Conservation (phyloP, 2,113 vertebrate genomes). For the Hypomesus transpacificus region DNA sequence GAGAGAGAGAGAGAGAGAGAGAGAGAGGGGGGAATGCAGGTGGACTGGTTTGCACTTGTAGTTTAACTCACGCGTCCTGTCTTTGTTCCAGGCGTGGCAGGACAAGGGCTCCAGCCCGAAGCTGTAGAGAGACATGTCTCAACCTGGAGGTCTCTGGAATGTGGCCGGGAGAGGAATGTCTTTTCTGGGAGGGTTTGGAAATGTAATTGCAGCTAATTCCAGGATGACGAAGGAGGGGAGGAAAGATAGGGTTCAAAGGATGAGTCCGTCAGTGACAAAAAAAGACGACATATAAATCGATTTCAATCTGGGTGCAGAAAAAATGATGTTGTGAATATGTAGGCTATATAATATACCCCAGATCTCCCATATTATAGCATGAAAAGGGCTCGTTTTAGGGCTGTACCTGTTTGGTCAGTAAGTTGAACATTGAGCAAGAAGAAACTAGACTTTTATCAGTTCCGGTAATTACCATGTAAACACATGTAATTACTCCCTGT, state of each 20-base stretch:
- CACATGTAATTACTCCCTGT: conserved; percentile 9
- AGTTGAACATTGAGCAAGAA: neutral
- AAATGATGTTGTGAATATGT: too few species aligned
- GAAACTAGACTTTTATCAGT: conserved; percentile 30
- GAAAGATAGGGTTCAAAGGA: neutral
- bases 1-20: neutral
- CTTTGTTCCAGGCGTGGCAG: conserved; percentile 81
- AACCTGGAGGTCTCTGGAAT: conserved; percentile 66
- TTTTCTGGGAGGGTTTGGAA: conserved; percentile 16
- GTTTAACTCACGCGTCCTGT: conserved; percentile 70
- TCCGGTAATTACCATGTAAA: conserved; percentile 27
- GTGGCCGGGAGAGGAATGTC: conserved; percentile 31
- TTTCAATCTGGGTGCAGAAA: neutral
- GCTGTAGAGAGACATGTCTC: conserved; percentile 72
- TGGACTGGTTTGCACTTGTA: neutral
- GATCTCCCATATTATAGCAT: neutral
- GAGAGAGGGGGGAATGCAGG: conserved; percentile 17
- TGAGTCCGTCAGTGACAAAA: neutral
- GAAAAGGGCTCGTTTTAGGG: neutral
- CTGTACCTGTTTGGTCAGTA: neutral
- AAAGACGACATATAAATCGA: neutral
- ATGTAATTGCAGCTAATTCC: conserved; percentile 24
- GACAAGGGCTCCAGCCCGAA: conserved; percentile 78
- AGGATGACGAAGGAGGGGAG: neutral
- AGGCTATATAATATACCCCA: neutral